These are phyloP conservation scores for Pterostichus niger DNA, from an alignment of 2,888 invertebrate genomes.

Conservation along the genomic window DNA sequence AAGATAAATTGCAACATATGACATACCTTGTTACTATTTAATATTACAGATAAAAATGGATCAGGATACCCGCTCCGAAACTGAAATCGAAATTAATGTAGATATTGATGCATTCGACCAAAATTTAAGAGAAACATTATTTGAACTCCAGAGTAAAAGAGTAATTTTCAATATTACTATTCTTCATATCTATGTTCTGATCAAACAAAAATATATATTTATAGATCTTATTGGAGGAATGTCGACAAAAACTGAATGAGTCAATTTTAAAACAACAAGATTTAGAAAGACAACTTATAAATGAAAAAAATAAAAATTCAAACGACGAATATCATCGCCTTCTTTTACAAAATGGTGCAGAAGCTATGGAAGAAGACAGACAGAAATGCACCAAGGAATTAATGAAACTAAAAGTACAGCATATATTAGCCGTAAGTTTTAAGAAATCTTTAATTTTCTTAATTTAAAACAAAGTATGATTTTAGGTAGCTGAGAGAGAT, in stretches of 20 bases:
- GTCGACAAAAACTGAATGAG: slow-evolving; percentile 68
- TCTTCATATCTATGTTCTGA: too few relatives aligned
- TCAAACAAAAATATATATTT: slow-evolving; percentile 34
- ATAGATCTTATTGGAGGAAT: slow-evolving; percentile 69
- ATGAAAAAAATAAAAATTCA: slow-evolving; percentile 64
- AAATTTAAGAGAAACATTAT: slow-evolving; percentile 70
- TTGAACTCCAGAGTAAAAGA: slow-evolving; percentile 72
- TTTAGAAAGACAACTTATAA: slow-evolving; percentile 63
- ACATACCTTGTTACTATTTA: background rate
- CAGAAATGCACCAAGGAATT: slow-evolving; percentile 63
- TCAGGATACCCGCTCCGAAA: background rate
- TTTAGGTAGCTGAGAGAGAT: slow-evolving; percentile 71
- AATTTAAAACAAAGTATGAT: background rate
- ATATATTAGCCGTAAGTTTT: slow-evolving; percentile 67
- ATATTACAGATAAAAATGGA: slow-evolving; percentile 26
- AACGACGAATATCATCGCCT: slow-evolving; percentile 67
- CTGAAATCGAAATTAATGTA: background rate
- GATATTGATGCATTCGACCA: slow-evolving; percentile 69
- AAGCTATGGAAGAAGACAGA: slow-evolving; percentile 67
- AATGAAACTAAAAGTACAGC: slow-evolving; percentile 62
- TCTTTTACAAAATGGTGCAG: slow-evolving; percentile 64
- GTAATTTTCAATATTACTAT: slow-evolving; percentile 68
- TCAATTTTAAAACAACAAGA: slow-evolving; percentile 68
- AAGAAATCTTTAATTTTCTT: background rate
- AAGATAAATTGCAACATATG: too few relatives aligned